phyloP scores from a whole-genome alignment of 2,888 invertebrate species.

The Oligia strigilis region DNA sequence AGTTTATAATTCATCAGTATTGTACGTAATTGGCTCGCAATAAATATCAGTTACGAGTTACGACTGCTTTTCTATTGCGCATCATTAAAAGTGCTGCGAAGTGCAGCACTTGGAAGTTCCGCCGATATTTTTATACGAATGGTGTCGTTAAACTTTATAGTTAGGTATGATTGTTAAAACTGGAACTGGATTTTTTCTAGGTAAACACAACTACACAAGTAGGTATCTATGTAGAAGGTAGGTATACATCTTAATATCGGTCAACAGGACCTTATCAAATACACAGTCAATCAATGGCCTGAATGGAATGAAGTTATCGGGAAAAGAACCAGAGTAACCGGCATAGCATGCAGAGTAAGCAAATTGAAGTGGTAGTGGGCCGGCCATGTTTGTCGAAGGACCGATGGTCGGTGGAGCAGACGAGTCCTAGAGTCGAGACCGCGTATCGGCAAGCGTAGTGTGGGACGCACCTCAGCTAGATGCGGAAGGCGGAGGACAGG shows the following conservation, averaged over 20 bases:
- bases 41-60: slow-evolving; percentile 51
- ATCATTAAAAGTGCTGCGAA: slow-evolving; percentile 50
- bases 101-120: slow-evolving; percentile 37
- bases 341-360: too few species aligned
- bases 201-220: not conserved
- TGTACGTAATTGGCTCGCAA: slow-evolving; percentile 48
- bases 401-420: not conserved
- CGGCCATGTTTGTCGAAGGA: not conserved
- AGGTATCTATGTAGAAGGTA: not conserved
- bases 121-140: slow-evolving; percentile 42
- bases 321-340: not conserved
- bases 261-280: not conserved
- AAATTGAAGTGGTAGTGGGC: not conserved
- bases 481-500: not conserved
- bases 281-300: not conserved
- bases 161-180: slow-evolving; percentile 13
- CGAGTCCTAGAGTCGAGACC: not conserved
- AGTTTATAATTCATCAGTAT: slow-evolving; percentile 50
- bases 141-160: slow-evolving; percentile 43
- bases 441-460: not conserved
- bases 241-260: not conserved
- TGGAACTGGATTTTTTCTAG: not conserved
- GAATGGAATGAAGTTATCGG: not conserved
- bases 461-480: not conserved
- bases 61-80: slow-evolving; percentile 42